A percentile compares a stretch with the other conserved stretches of the same genome.
phyloP scores from a whole-genome alignment of 2,888 invertebrate species.

The Xestobium rufovillosum region DNA sequence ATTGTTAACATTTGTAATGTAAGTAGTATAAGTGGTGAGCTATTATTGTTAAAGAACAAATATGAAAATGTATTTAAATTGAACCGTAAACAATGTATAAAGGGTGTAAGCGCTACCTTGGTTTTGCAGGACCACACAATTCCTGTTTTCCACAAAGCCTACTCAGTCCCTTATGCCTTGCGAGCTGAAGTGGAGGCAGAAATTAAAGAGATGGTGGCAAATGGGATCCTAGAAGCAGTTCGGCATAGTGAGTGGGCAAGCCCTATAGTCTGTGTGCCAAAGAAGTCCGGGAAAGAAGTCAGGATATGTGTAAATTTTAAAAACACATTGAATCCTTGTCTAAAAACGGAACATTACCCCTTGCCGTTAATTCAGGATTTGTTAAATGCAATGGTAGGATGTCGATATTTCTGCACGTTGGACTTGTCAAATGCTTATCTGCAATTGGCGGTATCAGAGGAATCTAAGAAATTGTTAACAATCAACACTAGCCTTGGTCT shows the following conservation, averaged over 20 bases:
- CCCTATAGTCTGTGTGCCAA: slow-evolving; percentile 7
- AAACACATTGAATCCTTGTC: slow-evolving; percentile 8
- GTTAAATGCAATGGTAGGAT: slow-evolving; percentile 6
- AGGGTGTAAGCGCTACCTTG: slow-evolving; percentile 5
- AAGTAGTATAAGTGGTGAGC: not conserved
- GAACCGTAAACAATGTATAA: slow-evolving; percentile 1
- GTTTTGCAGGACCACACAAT: slow-evolving; percentile 13
- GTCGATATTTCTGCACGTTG: slow-evolving; percentile 7
- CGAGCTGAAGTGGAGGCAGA: slow-evolving; percentile 11
- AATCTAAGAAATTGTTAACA: no score
- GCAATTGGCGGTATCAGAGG: no score
- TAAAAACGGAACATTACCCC: slow-evolving; percentile 13
- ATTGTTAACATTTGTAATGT: not conserved
- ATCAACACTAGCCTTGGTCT: no score
- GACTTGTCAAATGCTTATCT: slow-evolving; percentile 5
- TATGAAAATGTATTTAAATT: not conserved
- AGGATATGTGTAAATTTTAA: slow-evolving; percentile 8
- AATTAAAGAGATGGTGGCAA: slow-evolving; percentile 8
- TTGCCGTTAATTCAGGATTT: slow-evolving; percentile 12
- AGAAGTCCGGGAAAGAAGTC: not conserved
- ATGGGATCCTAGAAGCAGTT: slow-evolving; percentile 13
- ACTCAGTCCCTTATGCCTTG: slow-evolving; percentile 12
- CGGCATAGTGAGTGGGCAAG: slow-evolving; percentile 15
- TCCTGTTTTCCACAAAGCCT: slow-evolving; percentile 15
- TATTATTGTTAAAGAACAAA: not conserved